phyloP scores from a whole-genome alignment of 2,797 vertebrate species.

The Linurgus olivaceus region DNA sequence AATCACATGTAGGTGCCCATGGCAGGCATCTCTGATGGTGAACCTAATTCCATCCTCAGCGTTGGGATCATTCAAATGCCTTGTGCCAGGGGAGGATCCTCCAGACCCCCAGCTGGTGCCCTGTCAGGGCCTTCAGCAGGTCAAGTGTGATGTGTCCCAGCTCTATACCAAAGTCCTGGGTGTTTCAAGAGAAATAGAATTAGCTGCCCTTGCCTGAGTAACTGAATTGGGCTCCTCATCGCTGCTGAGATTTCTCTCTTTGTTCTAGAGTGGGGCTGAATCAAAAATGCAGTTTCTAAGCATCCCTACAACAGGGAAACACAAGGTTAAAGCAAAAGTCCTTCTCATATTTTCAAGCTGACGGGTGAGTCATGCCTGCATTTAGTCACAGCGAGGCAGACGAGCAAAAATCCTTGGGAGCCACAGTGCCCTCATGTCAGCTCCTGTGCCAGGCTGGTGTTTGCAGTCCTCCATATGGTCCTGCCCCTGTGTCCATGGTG shows the following conservation, averaged over 20 bases:
- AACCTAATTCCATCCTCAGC: neutral
- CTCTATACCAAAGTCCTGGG: neutral
- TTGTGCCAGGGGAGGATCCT: neutral
- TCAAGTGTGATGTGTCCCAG: neutral
- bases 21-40: neutral
- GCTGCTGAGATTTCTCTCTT: neutral
- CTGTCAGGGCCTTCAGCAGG: accelerated
- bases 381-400: neutral
- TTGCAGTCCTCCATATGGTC: neutral
- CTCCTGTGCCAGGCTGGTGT: accelerated
- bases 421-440: neutral
- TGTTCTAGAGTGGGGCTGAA: neutral
- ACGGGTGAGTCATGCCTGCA: neutral
- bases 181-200: neutral
- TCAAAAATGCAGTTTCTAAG: neutral
- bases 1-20: neutral
- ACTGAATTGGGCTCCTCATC: neutral
- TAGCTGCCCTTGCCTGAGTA: neutral
- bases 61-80: accelerated
- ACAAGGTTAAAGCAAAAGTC: conserved; percentile 12
- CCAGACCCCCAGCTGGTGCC: neutral
- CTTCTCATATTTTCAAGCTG: neutral
- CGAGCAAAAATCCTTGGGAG: neutral
- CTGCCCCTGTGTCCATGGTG: neutral
- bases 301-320: neutral